A percentile compares a stretch with the other conserved stretches of the same genome.
Conservation (phyloP, 2,113 vertebrate genomes). For the Sitta europaea region DNA sequence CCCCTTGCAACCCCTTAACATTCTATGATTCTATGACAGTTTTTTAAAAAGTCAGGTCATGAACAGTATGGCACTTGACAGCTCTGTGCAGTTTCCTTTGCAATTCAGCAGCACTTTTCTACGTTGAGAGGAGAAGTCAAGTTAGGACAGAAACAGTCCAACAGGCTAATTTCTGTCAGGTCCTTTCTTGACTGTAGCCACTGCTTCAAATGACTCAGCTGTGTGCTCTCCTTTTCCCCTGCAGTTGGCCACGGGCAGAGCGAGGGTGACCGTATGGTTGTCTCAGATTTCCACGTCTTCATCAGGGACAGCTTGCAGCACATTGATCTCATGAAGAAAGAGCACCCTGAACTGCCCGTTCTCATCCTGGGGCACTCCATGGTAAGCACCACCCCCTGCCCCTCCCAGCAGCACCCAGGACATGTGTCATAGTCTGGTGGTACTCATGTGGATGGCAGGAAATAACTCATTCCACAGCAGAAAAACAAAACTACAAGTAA, state of each 20-base stretch:
- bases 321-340: slow-evolving; percentile 83
- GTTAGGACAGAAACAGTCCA: not conserved
- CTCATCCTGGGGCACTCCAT: slow-evolving; percentile 96
- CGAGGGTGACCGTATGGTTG: slow-evolving; percentile 89
- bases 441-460: not conserved
- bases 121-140: not conserved
- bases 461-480: not conserved
- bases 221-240: not conserved
- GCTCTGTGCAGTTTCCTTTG: not conserved
- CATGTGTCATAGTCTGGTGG: accelerated
- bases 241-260: slow-evolving; percentile 96
- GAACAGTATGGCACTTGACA: not conserved
- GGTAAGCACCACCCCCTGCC: slow-evolving; percentile 71
- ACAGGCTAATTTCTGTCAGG: not conserved
- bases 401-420: not conserved
- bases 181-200: not conserved
- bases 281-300: slow-evolving; percentile 91
- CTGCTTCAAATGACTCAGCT: not conserved
- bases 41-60: not conserved
- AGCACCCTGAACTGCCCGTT: slow-evolving; percentile 81
- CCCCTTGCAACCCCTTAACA: not conserved
- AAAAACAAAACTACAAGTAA: not conserved
- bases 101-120: not conserved
- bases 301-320: slow-evolving; percentile 91
- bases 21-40: not conserved